Base-by-base conservation (phyloP, 1,140 invertebrate species). In the Drosophila ogumai region DNA sequence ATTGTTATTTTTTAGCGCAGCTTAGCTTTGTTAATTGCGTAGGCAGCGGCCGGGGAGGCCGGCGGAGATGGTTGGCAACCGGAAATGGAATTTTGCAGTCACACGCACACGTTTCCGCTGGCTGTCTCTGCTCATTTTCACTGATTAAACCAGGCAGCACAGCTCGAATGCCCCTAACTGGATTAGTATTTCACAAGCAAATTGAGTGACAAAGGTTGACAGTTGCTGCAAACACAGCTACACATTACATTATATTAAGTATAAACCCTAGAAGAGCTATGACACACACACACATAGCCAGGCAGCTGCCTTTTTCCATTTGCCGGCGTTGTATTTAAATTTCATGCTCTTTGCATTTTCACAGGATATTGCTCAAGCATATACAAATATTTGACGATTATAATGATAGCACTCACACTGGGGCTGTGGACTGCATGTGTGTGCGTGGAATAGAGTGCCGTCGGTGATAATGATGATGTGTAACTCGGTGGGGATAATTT, bases 141-240 rank as follows among this genome's bases (percentile, higher is more conserved):
- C 79, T 87, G 82, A 87, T 88, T 87, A 87, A 87, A 79, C 71
- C 54, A 82, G 64, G 75, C 79, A 67, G 52, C 47, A 47, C 50
- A 66, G 52, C 57, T 41, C 43, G 44, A 76, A 59, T 58, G 64
- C 67, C 49, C 69, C 81, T 90, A 85, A 90, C 81, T 66, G 86
- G 85, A 88, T 88, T 88, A 88, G 81, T 79, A 88, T 88, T 90
- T 88, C 85, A 75, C 81, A 88, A 81, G 60, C 63, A 90, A 88
- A 88, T 85, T 82, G 85, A 81, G 77, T 88, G 85, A 88, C 85
- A 88, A 81, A 88, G 85, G 85, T 90, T 88, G 85, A 90, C 85
- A 88, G 85, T 90, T 79, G 72, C 61, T 75, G 79, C 69, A 72
- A 68, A 63, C 68, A 78, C 56, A 74, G 58, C 32, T 36, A 36